phyloP scores from a whole-genome alignment of 2,888 invertebrate genomes.

The Mystacides longicornis region DNA sequence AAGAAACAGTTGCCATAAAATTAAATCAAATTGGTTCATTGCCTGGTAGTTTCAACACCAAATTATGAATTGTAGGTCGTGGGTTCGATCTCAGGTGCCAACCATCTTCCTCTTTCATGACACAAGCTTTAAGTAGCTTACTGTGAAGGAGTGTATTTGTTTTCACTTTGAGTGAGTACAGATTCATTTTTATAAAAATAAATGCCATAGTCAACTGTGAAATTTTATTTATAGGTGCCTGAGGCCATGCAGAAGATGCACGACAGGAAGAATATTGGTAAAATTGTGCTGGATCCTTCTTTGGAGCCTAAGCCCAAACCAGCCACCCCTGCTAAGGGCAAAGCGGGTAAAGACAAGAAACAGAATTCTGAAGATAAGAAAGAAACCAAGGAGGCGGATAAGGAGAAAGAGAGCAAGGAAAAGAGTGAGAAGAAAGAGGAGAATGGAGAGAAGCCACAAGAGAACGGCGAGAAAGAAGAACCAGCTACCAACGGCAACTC shows the following conservation, averaged over 20 bases:
- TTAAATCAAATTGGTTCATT: too few species aligned
- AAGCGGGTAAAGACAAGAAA: conserved; percentile 64
- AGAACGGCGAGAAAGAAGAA: conserved; percentile 45
- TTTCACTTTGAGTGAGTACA: too few species aligned
- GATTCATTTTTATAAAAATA: too few species aligned
- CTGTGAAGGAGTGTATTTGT: too few species aligned
- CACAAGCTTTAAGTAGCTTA: too few species aligned
- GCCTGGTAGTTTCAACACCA: too few species aligned
- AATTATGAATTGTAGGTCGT: too few species aligned
- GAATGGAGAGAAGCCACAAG: conserved; percentile 27
- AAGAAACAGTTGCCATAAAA: too few species aligned
- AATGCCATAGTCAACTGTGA: background rate
- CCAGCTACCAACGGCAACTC: conserved; percentile 47
- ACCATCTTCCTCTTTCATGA: too few species aligned
- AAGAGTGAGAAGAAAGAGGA: conserved; percentile 35
- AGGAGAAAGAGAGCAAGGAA: conserved; percentile 41
- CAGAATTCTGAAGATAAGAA: conserved; percentile 64
- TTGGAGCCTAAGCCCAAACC: conserved; percentile 74
- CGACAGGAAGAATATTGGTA: conserved; percentile 85
- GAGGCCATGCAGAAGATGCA: conserved; percentile 93
- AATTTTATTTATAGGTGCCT: conserved; percentile 52
- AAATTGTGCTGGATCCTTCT: conserved; percentile 75
- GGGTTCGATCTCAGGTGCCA: too few species aligned
- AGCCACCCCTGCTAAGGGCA: conserved; percentile 69
- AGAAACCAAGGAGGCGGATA: conserved; percentile 43